phyloP scores from a whole-genome alignment of 2,797 vertebrate genomes.

The Sternarchorhynchus goeldii region DNA sequence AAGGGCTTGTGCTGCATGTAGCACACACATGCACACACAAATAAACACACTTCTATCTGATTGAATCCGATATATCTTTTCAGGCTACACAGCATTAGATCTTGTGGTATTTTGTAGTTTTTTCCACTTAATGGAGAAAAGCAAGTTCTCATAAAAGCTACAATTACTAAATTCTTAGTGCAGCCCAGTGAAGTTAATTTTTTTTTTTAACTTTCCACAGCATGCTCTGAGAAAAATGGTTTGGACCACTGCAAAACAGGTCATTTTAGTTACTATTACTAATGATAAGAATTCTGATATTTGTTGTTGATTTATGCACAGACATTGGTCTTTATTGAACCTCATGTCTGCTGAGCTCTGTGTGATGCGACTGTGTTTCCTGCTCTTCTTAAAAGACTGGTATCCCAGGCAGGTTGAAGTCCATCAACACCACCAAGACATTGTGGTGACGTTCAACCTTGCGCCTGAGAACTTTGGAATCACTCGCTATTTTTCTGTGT shows the following conservation, averaged over 20 bases:
- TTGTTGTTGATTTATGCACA: background rate
- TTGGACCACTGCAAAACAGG: conserved; percentile 73
- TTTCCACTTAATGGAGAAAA: background rate
- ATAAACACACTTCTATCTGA: background rate
- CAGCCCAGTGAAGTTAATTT: background rate
- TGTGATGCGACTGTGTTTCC: conserved; percentile 1
- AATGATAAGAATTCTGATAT: background rate
- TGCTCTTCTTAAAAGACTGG: conserved; percentile 71
- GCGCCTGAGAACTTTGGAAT: conserved; percentile 73
- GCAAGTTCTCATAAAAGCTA: background rate
- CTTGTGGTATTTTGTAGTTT: background rate
- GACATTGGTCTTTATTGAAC: background rate
- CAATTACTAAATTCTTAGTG: background rate
- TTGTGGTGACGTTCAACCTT: conserved; percentile 79
- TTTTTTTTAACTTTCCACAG: conserved; percentile 60
- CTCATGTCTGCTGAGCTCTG: background rate
- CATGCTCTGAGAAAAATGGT: conserved; percentile 76
- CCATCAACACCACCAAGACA: conserved; percentile 62
- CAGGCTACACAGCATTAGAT: background rate
- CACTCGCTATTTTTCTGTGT: conserved; percentile 73
- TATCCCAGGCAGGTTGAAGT: conserved; percentile 70
- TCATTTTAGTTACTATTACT: conserved; percentile 50
- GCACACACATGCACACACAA: background rate
- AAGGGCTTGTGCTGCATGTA: conserved; percentile 36
- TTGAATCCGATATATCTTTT: background rate